Base-by-base conservation (phyloP, 1,140 invertebrate species). In the Drosophila chauvacae region DNA sequence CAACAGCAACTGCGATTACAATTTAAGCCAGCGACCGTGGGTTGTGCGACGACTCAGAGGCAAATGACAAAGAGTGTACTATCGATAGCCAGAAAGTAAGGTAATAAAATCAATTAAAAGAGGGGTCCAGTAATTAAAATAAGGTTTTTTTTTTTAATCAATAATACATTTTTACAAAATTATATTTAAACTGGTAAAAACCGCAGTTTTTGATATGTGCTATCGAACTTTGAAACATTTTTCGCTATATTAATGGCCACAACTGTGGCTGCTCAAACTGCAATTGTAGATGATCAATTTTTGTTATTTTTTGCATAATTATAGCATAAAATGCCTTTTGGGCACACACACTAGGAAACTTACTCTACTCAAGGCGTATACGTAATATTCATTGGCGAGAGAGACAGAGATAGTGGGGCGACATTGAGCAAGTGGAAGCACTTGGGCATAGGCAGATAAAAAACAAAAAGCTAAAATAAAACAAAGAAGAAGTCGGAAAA, bases 351-450 rank as follows among this genome's bases (percentile, higher is more conserved):
- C 26, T 14, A 11, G 16, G 7, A 11, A 26, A 14, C 4, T 7
- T 14, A 26, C 9, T 4, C 23, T 26, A 26, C 26, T 26, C 39
- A 11, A 47, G 44, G 64, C 83, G 84, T 88, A 87, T 87, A 86
- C 80, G 80, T 88, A 87, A 88, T 87, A 50, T 80, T 63, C 50
- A 56, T 28, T 23, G 9, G n/a, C 41, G 13, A 50, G 4, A 30
- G 10, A 30, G 16, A 50, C 2, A 50, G 20, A 9, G 20, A 9
- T n/a, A 74, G 35, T 63, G 48, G 50, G 68, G 42, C 68, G 20
- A 61, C 45, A 53, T 26, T 64, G 14, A 44, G 18, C 55, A 60
- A 50, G 39, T 30, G 39, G 48, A 11, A 66, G 20, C 58, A 33
- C 61, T 63, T 58, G 6, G 13, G 18, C 13, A 33, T 7, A 37